Evolutionary conservation across 2,113 vertebrate species (phyloP), one percentile per base, ranked within the genome.

Genomic region (Labrus mixtus): DNA sequence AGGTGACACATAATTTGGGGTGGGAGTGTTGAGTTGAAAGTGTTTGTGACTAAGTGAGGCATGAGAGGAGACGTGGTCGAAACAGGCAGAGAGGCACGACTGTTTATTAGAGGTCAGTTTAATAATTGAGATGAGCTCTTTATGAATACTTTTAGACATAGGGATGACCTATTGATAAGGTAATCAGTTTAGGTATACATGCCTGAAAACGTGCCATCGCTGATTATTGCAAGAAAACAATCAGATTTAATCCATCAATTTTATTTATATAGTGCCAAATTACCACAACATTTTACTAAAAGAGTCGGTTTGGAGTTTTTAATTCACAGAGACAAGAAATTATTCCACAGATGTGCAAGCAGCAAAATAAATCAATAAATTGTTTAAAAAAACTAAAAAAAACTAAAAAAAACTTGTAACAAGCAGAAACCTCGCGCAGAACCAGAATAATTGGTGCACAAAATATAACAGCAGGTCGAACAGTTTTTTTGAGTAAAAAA

Each of bases 1-100:
- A 90, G 85, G 90, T 92, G 91, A 90, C 91, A 92, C 88, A 91
- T 89, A 76, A 86, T 90, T 89, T 83, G 78, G 77, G 88, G 88
- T 88, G 91, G 89, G 84, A 88, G 86, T 88, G 86, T 76, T 87
- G 89, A 90, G 83, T 83, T 89, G 83, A 90, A 91, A 77, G 91
- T 90, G 89, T 92, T 82, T 55, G 74, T 92, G 90, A 92, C 90
- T 87, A 90, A 91, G 89, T 89, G 90, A 89, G 66, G 88, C 84
- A 67, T 84, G 91, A 92, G 84, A 78, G 70, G 75, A 89, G 87
- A 90, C 59, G 81, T 83, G 78, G 83, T 78, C 58, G 15, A 61
- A 68, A 73, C 70, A 80, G 70, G 59, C 72, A n/a, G 69, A 75
- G 25, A 72, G 70, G 57, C 57, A 60, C 39, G 68, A 57, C 54